Evolutionary conservation across 2,888 invertebrate genomes (phyloP).

Genomic region (Drosophila anomalata): DNA sequence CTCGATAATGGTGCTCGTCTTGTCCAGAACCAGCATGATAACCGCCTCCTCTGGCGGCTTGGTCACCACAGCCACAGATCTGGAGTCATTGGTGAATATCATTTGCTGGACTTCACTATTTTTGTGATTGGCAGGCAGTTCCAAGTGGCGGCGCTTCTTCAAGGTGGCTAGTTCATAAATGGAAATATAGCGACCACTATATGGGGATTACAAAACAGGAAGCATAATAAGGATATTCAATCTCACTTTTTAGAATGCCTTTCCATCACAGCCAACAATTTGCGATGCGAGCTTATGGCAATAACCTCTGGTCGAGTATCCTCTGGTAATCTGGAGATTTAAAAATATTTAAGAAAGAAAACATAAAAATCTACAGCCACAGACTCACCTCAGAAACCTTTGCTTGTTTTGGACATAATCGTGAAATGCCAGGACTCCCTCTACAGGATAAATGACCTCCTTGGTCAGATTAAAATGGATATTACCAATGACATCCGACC

Average conservation of each 20-base stretch:
- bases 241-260: constrained; percentile 65
- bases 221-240: neutral
- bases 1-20: constrained; percentile 86
- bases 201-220: too few relatives aligned
- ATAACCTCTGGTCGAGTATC: constrained; percentile 79
- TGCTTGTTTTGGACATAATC: constrained; percentile 90
- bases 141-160: constrained; percentile 88
- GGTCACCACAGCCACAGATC: constrained; percentile 91
- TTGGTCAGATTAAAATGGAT: constrained; percentile 89
- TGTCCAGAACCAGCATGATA: constrained; percentile 91
- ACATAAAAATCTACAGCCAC: rapidly evolving
- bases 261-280: constrained; percentile 82
- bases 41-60: constrained; percentile 88
- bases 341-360: neutral
- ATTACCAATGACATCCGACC: constrained; percentile 86
- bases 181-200: constrained; percentile 70
- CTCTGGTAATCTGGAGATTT: constrained; percentile 78
- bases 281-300: constrained; percentile 80
- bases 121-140: constrained; percentile 86
- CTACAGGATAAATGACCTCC: constrained; percentile 92
- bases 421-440: constrained; percentile 90
- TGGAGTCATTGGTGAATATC: constrained; percentile 90
- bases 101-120: constrained; percentile 64
- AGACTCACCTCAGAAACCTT: constrained; percentile 86
- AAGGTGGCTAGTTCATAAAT: constrained; percentile 89